phyloP scores from a whole-genome alignment of 2,113 vertebrate genomes.

The Anser cygnoides region DNA sequence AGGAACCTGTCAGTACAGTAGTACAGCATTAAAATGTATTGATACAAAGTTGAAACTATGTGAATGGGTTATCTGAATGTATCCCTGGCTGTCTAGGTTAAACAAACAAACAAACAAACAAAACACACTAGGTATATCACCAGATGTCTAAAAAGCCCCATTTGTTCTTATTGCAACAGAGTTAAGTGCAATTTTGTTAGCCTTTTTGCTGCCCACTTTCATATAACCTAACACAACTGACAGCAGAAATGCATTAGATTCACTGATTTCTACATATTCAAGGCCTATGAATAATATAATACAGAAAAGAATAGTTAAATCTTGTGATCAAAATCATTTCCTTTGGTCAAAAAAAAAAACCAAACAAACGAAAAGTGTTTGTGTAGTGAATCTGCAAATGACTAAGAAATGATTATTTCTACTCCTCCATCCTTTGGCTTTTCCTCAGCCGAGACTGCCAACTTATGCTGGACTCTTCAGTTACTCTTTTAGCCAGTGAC shows the following conservation, averaged over 20 bases:
- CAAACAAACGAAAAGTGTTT: background rate
- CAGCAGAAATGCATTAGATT: background rate
- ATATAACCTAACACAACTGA: background rate
- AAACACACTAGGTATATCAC: background rate
- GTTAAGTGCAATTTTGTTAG: background rate
- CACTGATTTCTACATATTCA: background rate
- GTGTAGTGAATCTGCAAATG: rapidly evolving
- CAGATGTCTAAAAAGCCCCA: background rate
- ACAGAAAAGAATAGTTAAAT: background rate
- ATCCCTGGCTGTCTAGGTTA: background rate
- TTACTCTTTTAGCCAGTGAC: background rate
- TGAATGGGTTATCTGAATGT: background rate
- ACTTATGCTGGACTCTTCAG: background rate
- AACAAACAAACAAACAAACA: background rate
- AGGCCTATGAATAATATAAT: background rate
- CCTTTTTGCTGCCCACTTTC: background rate
- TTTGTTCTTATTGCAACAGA: background rate
- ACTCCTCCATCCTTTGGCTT: background rate
- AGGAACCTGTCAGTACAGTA: background rate
- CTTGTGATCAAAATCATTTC: background rate
- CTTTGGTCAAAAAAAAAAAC: background rate
- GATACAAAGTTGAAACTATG: background rate
- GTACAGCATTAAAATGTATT: background rate
- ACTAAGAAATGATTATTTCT: background rate
- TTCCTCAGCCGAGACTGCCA: background rate